Evolutionary conservation across 2,888 invertebrate species (phyloP).

Genomic region (Pseudeuparius sepicola): DNA sequence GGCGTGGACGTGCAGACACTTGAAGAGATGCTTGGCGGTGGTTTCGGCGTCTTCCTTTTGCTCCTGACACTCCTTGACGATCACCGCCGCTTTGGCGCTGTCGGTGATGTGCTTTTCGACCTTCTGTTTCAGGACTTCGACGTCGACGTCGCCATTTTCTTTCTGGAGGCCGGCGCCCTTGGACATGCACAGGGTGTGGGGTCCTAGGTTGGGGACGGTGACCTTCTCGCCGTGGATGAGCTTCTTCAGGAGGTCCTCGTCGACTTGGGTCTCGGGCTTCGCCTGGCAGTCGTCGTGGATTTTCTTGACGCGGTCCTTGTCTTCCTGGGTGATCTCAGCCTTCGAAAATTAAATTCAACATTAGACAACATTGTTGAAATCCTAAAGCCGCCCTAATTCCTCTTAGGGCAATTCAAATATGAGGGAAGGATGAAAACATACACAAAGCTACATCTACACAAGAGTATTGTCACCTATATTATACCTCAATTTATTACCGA

Average conservation of each 20-base stretch:
- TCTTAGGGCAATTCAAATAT: no score
- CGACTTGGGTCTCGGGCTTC: conserved; percentile 13
- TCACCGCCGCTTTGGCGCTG: conserved; percentile 9
- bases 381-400: no score
- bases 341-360: not conserved
- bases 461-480: no score
- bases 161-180: conserved; percentile 12
- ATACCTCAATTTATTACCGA: no score
- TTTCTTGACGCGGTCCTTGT: conserved; percentile 13
- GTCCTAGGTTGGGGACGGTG: conserved; percentile 15
- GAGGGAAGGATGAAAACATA: no score
- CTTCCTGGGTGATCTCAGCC: conserved; percentile 10
- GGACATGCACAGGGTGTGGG: conserved; percentile 16
- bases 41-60: conserved; percentile 12
- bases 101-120: conserved; percentile 6
- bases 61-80: conserved; percentile 15
- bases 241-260: conserved; percentile 14
- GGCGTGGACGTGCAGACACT: no score
- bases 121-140: conserved; percentile 12
- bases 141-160: conserved; percentile 14
- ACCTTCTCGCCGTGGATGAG: conserved; percentile 13
- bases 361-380: no score
- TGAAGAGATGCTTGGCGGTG: conserved; percentile 13
- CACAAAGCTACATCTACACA: no score
- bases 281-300: conserved; percentile 17